Base-by-base conservation (phyloP, 53 echinoderm and acorn worm genomes). In the Paracentrotus lividus region DNA sequence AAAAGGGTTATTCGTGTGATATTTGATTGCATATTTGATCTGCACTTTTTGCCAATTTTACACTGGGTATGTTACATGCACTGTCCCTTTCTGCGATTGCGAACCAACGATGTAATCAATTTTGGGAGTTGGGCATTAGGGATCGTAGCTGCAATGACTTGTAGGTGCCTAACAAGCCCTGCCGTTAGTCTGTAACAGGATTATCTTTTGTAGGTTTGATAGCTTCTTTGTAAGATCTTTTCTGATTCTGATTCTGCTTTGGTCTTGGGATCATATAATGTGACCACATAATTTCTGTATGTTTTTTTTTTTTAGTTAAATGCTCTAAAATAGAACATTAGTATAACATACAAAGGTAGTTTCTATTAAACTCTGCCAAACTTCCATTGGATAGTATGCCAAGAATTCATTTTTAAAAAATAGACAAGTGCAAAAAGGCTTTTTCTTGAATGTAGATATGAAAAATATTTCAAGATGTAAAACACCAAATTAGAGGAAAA, bases 101-200 rank as follows among this genome's bases (percentile, higher is more conserved):
- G 18, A 72, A 40, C 72, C 20, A 40, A 38, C 8, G n/a, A 81
- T 81, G 47, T 81, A 81, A 81, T 47, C 47, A 81, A 26, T 26
- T 24, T 81, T 81, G 81, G 81, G 81, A 81, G 44, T 81, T 81
- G 81, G 81, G 81, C 81, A 81, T 81, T 81, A 81, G 13, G 45
- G 81, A 44, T 81, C n/a, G 3, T 38, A 72, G 40, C 72, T 72
- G 36, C 40, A 40, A 36, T 38, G 40, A 15, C 6, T 36, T 72
- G 72, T 18, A 52, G 40, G 72, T 38, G 40, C 40, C 14, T 38
- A 72, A 20, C 72, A 72, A 72, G 38, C 72, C 18, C 36, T 38
- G 40, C 40, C 3, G 5, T 72, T 72, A 72, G 18, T 16, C 36
- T 20, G 32, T 5, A 57, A 40, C 36, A 72, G 36, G 36, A 72